Evolutionary conservation across 2,888 invertebrate genomes (phyloP), one percentile per base, ranked within the genome.

Genomic region (Nomada fabriciana): DNA sequence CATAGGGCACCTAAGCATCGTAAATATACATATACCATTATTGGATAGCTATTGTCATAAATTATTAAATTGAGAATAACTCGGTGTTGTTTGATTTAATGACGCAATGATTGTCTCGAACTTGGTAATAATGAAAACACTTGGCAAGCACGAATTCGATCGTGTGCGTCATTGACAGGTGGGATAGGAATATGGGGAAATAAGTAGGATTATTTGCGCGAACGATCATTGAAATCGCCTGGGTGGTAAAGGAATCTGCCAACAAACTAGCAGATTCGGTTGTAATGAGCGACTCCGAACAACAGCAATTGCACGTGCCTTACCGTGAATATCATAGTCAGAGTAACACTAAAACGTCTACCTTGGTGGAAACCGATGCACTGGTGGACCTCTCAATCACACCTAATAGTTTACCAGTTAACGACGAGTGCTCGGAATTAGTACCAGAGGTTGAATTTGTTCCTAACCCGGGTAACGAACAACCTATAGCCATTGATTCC

Each of bases 381-480:
- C 85, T 93, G 75, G 92, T 93, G 68, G 93, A 93, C 81, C 86
- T 93, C n/a, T 92, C 93, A n/a, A 84, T 91, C 42, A 80, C 89
- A 64, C 70, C 87, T 11, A 87, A 80, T 43, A 86, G 72, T 61
- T 63, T 85, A 25, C 76, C 85, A 71, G 82, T 82, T 36, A 89
- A 89, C 80, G 88, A 90, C 52, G 90, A 90, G 52, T 68, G 88
- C 29, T 67, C 90, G 10, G 91, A 92, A 25, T 64, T 91, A 4
- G 74, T 97, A 91, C 98, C 98, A 89, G 98, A 98, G 94, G 96
- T 98, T 89, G 96, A 96, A 88, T 98, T 97, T 94, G 93, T 94
- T 84, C 94, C 94, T 43, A 93, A 91, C 79, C 85, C 90, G 63
- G 92, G 92, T 89, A 92, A 90, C 88, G 93, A 93, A 57, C 97